phyloP scores from a whole-genome alignment of 1,140 invertebrate genomes.

The Watersipora subatra region DNA sequence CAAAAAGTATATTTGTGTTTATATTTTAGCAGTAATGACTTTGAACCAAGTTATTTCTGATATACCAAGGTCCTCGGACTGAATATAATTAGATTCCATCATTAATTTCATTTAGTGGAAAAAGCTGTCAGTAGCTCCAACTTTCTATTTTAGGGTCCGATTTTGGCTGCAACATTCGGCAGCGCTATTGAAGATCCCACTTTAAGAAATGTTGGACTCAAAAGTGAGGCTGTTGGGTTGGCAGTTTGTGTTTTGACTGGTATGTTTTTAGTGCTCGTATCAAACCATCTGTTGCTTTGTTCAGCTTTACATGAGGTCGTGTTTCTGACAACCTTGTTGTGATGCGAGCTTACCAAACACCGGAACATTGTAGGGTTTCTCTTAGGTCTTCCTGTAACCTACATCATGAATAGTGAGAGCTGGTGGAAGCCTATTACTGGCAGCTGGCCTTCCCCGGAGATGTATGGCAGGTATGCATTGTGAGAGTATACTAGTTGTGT shows the following conservation, averaged over 20 bases:
- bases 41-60: too few species aligned
- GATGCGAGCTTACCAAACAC: too few species aligned
- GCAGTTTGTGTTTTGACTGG: conserved; percentile 54
- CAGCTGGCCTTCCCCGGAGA: conserved; percentile 66
- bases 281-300: conserved; percentile 9
- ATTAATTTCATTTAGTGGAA: too few species aligned
- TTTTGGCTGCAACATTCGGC: conserved; percentile 71
- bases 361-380: conserved; percentile 59
- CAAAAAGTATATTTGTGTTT: too few species aligned
- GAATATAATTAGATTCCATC: too few species aligned
- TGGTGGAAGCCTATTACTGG: conserved; percentile 51
- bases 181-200: conserved; percentile 58
- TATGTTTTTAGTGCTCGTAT: conserved; percentile 16
- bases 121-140: too few species aligned
- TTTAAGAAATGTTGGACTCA: conserved; percentile 41
- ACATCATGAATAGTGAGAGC: conserved; percentile 40
- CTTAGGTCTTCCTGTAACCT: conserved; percentile 55
- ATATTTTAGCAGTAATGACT: too few species aligned
- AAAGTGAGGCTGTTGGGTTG: conserved; percentile 55
- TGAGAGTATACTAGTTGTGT: neutral
- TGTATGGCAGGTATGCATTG: conserved; percentile 51
- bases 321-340: too few species aligned
- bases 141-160: conserved; percentile 68
- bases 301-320: too few species aligned
- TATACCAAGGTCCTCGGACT: too few species aligned